Evolutionary conservation across 2,797 vertebrate genomes (phyloP).

Genomic region (Smutsia temminckii): DNA sequence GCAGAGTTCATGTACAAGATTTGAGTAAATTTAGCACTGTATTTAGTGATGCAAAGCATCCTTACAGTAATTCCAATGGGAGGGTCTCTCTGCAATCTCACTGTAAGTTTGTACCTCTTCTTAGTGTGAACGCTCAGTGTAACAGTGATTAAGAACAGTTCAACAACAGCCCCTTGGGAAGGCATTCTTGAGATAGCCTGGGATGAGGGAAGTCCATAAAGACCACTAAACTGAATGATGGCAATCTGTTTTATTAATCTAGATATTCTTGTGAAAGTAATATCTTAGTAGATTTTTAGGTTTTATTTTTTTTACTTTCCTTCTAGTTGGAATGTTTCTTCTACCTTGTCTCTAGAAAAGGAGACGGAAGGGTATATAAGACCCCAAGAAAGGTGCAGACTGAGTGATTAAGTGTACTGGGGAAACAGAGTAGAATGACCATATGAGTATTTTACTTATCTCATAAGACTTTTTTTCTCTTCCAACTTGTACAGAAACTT

Average conservation of each 20-base stretch:
- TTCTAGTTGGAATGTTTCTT: constrained; percentile 17
- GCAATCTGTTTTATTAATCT: constrained; percentile 29
- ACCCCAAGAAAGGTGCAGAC: neutral
- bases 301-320: neutral
- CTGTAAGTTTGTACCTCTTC: neutral
- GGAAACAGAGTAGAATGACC: neutral
- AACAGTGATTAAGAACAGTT: neutral
- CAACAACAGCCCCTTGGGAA: neutral
- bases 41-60: neutral
- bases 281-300: neutral
- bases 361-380: neutral
- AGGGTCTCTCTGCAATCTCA: neutral
- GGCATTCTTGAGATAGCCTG: neutral
- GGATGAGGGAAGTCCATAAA: neutral
- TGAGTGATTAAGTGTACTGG: neutral
- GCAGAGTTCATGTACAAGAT: neutral
- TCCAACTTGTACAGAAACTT: neutral
- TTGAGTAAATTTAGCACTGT: constrained; percentile 28
- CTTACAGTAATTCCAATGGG: neutral
- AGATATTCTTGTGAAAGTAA: neutral
- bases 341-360: constrained; percentile 23
- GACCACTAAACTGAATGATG: neutral
- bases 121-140: neutral
- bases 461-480: neutral
- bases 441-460: neutral